Base-by-base conservation (phyloP, 2,113 vertebrate species). In the Hucho hucho region DNA sequence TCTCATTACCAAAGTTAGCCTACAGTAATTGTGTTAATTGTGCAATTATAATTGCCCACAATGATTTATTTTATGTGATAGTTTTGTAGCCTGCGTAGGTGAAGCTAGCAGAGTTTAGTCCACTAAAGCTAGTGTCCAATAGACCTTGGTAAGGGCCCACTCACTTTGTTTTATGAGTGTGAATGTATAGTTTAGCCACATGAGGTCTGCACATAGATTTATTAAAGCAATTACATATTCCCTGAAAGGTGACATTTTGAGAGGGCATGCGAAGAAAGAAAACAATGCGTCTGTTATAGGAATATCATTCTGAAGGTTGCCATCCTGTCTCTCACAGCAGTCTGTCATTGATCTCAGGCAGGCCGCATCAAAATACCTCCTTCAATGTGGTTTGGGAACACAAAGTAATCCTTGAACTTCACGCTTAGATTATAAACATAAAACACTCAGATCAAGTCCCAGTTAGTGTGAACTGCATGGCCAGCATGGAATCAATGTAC, bases 261-360 rank as follows among this genome's bases (percentile, higher is more conserved):
- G 53, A 24, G 46, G 14, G 37, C 20, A 75, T 70, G 7, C 43
- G 47, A 22, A 43, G 46, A 56, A 20, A 56, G 53, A 66, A 28
- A 64, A 69, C 25, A 78, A 46, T 22, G 49, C 53, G 14, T 37
- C 24, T 29, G 29, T 43, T 43, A 7, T 7, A 11, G 37, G 2
- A 43, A 43, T 43, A 43, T 43, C 37, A 43, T 0, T 43, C 37
- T 11, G 37, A 43, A 43, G 37, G 37, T 43, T 43, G 37, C 37
- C 37, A 43, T 7, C 37, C 37, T 70, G 4, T 43, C 37, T 43
- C 37, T 43, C 32, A 22, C 20, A 32, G 43, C 72, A 70, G 43
- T 67, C 11, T 75, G 72, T 53, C 46, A 70, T 56, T 75, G 72
- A 69, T 70, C 66, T 53, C 67, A 73, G 71, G 0, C 37, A 11